A percentile compares a stretch with the other conserved stretches of the same genome.
phyloP scores from a whole-genome alignment of 2,888 invertebrate species.

The Sinohyriopsis cumingii region DNA sequence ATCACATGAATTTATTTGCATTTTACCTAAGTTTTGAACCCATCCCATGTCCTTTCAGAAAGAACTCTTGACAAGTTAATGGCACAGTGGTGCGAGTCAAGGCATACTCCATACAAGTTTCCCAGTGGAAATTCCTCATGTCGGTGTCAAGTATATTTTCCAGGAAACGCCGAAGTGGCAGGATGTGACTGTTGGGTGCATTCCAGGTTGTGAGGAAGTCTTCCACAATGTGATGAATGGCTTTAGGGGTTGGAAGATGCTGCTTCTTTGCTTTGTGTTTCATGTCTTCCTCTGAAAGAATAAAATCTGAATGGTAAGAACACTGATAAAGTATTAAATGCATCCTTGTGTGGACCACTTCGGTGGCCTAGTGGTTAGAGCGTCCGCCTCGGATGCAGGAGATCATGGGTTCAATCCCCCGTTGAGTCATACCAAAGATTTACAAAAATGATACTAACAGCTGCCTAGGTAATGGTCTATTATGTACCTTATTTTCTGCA shows the following conservation, averaged over 20 bases:
- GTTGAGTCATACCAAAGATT: too few relatives aligned
- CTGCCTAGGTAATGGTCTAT: too few relatives aligned
- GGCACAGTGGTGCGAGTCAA: conserved; percentile 60
- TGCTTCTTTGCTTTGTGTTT: conserved; percentile 31
- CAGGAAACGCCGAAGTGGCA: conserved; percentile 69
- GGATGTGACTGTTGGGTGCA: conserved; percentile 67
- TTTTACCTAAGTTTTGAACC: too few relatives aligned
- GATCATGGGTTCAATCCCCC: too few relatives aligned
- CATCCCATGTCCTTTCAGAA: conserved; percentile 52
- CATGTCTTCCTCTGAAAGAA: conserved; percentile 57
- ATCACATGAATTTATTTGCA: too few relatives aligned
- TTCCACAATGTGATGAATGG: conserved; percentile 72
- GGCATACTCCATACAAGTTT: conserved; percentile 65
- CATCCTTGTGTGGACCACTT: too few relatives aligned
- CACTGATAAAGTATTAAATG: neutral
- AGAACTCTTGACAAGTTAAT: conserved; percentile 50
- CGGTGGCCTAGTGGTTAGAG: too few relatives aligned
- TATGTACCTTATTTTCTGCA: too few relatives aligned
- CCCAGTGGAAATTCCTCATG: conserved; percentile 63
- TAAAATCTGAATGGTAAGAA: neutral
- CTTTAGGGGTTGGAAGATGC: conserved; percentile 66
- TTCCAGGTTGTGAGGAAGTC: conserved; percentile 73
- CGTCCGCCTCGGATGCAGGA: too few relatives aligned
- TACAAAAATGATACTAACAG: too few relatives aligned
- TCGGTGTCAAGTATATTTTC: conserved; percentile 59